Base-by-base conservation (phyloP, 2,888 invertebrate genomes). In the Notodonta dromedarius region DNA sequence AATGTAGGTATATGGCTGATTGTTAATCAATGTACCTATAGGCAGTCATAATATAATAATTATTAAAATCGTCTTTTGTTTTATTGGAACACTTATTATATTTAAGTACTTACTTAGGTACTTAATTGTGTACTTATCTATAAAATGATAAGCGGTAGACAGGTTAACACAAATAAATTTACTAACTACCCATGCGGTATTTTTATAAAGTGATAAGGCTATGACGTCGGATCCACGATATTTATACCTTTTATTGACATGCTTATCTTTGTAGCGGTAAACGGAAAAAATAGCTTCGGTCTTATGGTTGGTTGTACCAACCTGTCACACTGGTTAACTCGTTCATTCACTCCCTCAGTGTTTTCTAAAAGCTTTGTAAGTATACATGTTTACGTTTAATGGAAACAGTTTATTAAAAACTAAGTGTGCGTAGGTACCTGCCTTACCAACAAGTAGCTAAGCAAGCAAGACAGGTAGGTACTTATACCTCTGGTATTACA, bases 21-120 rank as follows among this genome's bases (percentile, higher is more conserved):
- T 90, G 82, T 88, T 88, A 83, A 76, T 77, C 79, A 77, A 80
- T 84, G 78, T 85, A 24, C 24, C 24, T 24, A 82, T 86, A 84
- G 78, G 60, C 81, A 77, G 83, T 83, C 80, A 77, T 39, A 79
- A 35, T 12, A 84, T 79, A 83, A 70, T 76, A 70, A 71, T 58
- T 67, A 69, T 67, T 74, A 75, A 74, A 78, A 74, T 62, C 40
- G 55, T 39, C 56, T 70, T 76, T 73, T 66, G 66, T 78, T 79
- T 76, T 64, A 39, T 54, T 39, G 59, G 60, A 7, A 46, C 13
- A 50, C 50, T 6, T 24, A 24, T 24, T 24, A 24, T 24, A 24
- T 24, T 24, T 24, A 24, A 24, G 24, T 24, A 24, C 24, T 24
- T 24, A 24, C 24, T 24, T 24, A 24, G 24, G n/a, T n/a, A n/a